These are phyloP conservation scores for Battus philenor DNA, from an alignment of 1,140 invertebrate genomes.

Conservation along the genomic window DNA sequence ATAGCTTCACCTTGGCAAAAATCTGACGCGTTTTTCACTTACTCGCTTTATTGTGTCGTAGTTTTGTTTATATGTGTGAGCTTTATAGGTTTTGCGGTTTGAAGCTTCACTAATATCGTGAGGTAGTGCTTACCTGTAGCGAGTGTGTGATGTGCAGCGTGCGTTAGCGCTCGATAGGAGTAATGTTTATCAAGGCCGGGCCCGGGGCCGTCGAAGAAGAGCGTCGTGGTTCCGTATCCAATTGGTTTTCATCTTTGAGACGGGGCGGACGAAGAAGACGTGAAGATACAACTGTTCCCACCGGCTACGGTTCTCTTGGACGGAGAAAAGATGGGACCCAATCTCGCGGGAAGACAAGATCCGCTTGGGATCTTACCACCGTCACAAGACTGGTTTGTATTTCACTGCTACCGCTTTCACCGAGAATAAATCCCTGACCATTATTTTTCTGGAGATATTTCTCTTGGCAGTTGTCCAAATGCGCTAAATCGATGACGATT, in stretches of 20 bases:
- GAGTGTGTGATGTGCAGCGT: constrained; percentile 60
- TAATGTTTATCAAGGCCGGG: constrained; percentile 74
- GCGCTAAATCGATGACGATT: constrained; percentile 60
- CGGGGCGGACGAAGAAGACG: constrained; percentile 72
- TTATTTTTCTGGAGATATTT: constrained; percentile 43
- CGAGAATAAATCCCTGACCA: constrained; percentile 31
- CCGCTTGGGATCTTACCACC: constrained; percentile 79
- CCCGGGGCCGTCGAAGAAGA: constrained; percentile 61
- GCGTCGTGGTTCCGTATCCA: constrained; percentile 79
- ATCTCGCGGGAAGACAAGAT: constrained; percentile 76
- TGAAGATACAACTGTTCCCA: constrained; percentile 51
- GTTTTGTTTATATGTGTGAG: constrained; percentile 43
- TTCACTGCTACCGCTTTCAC: constrained; percentile 27
- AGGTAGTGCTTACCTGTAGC: constrained; percentile 28
- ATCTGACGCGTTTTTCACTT: constrained; percentile 51
- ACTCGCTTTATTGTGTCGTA: constrained; percentile 44
- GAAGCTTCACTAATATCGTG: constrained; percentile 41
- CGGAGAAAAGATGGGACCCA: constrained; percentile 60
- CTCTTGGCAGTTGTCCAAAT: constrained; percentile 59
- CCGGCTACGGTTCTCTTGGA: constrained; percentile 69
- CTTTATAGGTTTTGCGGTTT: constrained; percentile 54
- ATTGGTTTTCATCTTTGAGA: constrained; percentile 86
- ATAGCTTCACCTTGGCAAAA: constrained; percentile 52
- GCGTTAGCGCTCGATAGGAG: constrained; percentile 45
- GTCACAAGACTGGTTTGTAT: constrained; percentile 75